Evolutionary conservation across 37 sponge, comb jelly and placozoan genomes (phyloP), one percentile per base, ranked within the genome.

Genomic region (Lycopodina hypogea): DNA sequence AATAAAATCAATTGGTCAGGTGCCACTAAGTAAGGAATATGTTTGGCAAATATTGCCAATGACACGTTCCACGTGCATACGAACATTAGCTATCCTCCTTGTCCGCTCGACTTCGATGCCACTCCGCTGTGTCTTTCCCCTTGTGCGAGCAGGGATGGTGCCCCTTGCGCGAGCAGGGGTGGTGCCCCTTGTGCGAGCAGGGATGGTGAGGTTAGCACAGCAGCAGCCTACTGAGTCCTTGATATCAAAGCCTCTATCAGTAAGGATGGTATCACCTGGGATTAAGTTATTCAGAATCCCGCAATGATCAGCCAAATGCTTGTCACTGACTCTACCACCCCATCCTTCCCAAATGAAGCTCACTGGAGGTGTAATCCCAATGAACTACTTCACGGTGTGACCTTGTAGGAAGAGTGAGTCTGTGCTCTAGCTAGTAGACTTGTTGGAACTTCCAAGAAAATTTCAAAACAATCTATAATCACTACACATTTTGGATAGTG

Each of bases 231-330:
- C 93, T 34, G 76, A 83, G 12, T 93, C 90, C 9, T 72, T 42
- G 28, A 89, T 89, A 52, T 93, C 79, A 36, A 93, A 93, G 0
- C 94, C 90, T 63, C 94, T 48, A 35, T 93, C 90, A 24, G 90
- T 90, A 34, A 89, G 24, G 0, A 93, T 64, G 1, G 83, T 57
- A 60, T 93, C 94, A 28, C 94, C 94, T 76, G 90, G 90, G 22
- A 83, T 18, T 0, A 93, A 68, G 2, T 93, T 78, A 9, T 61
- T 7, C 8, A 93, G 74, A 1, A 89, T 63, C 0, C 87, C 84
- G 52, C 81, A 89, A 69, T 86, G 80, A 30, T 86, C 87, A 30
- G 93, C 86, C 4, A 93, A 33, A 39, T 78, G 75, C 61, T 89
- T 93, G 56, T 93, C 93, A 78, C 87, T 83, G 0, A 64, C 74